Evolutionary conservation across 1,140 invertebrate species (phyloP).

Genomic region (Bursaphelenchus mucronatus): DNA sequence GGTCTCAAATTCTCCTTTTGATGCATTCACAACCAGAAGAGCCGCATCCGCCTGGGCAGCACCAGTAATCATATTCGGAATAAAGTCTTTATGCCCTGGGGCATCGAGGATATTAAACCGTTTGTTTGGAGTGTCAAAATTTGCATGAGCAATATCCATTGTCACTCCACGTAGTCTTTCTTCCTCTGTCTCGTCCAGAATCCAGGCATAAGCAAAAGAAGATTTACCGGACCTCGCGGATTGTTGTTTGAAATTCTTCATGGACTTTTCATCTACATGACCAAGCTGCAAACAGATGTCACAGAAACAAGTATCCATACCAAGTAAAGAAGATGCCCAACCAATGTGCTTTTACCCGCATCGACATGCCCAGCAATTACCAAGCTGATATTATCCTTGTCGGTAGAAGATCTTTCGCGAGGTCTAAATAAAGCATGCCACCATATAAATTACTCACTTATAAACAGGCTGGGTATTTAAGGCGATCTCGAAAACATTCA

Average conservation of each 20-base stretch:
- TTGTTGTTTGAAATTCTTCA: slow-evolving; percentile 97
- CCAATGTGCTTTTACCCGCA: slow-evolving; percentile 94
- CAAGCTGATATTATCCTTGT: slow-evolving; percentile 50
- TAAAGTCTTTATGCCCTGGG: slow-evolving; percentile 91
- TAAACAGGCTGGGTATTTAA: slow-evolving; percentile 22
- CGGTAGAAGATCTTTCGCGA: slow-evolving; percentile 28
- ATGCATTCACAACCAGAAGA: slow-evolving; percentile 87
- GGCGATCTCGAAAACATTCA: slow-evolving; percentile 32
- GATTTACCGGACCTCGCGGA: slow-evolving; percentile 95
- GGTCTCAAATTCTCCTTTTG: slow-evolving; percentile 92
- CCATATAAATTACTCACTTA: slow-evolving; percentile 24
- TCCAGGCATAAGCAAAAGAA: slow-evolving; percentile 97
- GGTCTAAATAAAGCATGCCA: slow-evolving; percentile 21
- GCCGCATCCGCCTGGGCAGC: slow-evolving; percentile 94
- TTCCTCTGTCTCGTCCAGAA: slow-evolving; percentile 96
- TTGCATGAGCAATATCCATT: slow-evolving; percentile 89
- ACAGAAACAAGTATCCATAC: slow-evolving; percentile 26
- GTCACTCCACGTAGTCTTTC: slow-evolving; percentile 84
- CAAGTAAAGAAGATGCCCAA: slow-evolving; percentile 86
- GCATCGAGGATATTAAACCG: slow-evolving; percentile 84
- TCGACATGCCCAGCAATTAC: slow-evolving; percentile 81
- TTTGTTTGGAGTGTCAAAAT: slow-evolving; percentile 85
- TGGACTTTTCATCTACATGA: slow-evolving; percentile 78
- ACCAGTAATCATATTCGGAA: slow-evolving; percentile 94
- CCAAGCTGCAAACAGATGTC: slow-evolving; percentile 67